A percentile compares a stretch with the other conserved stretches of the same genome.
Evolutionary conservation across 2,888 invertebrate genomes (phyloP).

Genomic region (Antheraea yamamai): DNA sequence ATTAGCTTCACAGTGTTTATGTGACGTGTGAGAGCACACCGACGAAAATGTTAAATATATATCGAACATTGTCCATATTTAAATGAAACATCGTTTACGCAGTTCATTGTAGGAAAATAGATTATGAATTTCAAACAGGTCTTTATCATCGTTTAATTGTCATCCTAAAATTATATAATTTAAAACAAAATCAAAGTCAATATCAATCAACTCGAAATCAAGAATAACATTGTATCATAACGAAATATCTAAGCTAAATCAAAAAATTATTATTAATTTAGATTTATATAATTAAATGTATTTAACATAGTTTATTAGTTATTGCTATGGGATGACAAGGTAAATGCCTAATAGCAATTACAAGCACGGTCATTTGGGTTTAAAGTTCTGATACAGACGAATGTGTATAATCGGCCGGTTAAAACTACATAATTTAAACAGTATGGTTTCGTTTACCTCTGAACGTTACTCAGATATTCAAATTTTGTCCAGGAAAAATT

Average conservation of each 20-base stretch:
- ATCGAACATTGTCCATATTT: no score
- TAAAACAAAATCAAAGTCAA: no score
- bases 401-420: background rate
- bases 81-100: no score
- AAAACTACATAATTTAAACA: background rate
- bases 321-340: background rate
- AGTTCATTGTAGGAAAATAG: no score
- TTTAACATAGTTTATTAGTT: conserved; percentile 6
- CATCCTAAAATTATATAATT: no score
- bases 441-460: background rate
- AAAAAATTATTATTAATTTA: background rate
- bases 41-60: no score
- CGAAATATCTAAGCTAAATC: background rate
- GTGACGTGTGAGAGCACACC: no score
- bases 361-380: background rate
- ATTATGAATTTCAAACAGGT: no score
- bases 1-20: no score
- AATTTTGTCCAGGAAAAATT: conserved; percentile 52
- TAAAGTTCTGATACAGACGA: background rate
- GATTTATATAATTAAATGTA: background rate
- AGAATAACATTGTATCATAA: background rate
- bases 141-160: no score
- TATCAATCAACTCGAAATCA: no score
- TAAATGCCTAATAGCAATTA: background rate
- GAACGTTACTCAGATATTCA: background rate